Conservation (phyloP, 2,797 vertebrate species). For the Ibycter americanus region DNA sequence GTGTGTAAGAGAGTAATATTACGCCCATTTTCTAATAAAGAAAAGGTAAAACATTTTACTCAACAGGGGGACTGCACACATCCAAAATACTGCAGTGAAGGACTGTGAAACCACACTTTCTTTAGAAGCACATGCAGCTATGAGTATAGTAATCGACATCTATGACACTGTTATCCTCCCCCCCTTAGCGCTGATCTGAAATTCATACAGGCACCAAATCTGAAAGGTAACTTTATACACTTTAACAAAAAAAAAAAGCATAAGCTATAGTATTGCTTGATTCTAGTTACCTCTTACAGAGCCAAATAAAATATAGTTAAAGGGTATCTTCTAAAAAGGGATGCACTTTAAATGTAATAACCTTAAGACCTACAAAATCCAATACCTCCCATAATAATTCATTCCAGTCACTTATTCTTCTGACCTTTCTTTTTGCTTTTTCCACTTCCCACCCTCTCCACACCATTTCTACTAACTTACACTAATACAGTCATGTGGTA, state of each 20-base stretch:
- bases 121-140: background rate
- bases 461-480: background rate
- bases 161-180: background rate
- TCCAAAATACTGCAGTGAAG: background rate
- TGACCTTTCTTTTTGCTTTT: background rate
- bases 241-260: background rate
- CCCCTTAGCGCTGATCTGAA: background rate
- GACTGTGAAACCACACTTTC: background rate
- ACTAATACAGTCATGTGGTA: background rate
- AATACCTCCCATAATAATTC: background rate
- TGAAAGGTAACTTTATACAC: background rate
- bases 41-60: background rate
- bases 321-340: background rate
- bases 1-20: background rate
- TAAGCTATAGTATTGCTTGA: background rate
- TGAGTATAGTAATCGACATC: background rate
- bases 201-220: background rate
- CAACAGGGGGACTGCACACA: background rate
- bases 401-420: background rate
- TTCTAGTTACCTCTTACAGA: background rate
- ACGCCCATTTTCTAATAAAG: background rate
- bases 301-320: background rate
- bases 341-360: background rate
- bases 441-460: background rate
- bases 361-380: background rate